Evolutionary conservation across 2,113 vertebrate genomes (phyloP), one percentile per base, ranked within the genome.

Genomic region (Boleophthalmus pectinirostris): DNA sequence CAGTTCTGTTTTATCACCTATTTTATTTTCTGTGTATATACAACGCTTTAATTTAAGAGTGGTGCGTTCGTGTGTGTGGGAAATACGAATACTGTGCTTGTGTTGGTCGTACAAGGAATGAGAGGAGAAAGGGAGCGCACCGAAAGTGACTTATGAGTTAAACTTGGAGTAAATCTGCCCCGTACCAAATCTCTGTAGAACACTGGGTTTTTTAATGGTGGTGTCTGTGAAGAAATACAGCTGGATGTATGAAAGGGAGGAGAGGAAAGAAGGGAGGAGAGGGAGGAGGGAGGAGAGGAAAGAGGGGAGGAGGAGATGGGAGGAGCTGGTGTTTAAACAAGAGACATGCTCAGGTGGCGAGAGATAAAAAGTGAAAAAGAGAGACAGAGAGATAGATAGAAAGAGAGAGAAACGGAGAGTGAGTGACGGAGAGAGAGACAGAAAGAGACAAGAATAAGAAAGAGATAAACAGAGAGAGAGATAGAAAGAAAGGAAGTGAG

Each of bases 11-110:
- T 89, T 88, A 91, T 82, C 82, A 73, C 64, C 82, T 14, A 75
- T 83, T 88, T 83, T 75, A 85, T 81, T 81, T 66, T 82, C 73
- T 77, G 69, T 77, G 74, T 79, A 78, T 81, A 84, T 73, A 79
- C 84, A 81, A 74, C 53, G 73, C 56, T 74, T 82, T 68, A 81
- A 86, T 84, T 85, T 82, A 85, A 69, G 70, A 63, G 45, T 75
- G 38, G 53, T 24, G 35, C 18, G 63, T 73, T 47, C 38, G 65
- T 78, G 71, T 58, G 54, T 3, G 71, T 75, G 78, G 61, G 61
- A 86, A 81, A 88, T 33, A 46, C 69, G 46, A 63, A 79, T 23
- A 67, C 23, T 46, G 58, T 33, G 64, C 38, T 60, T 45, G 14
- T 5, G 71, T 66, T 38, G 56, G 70, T 53, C 69, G 49, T 38